Conservation (phyloP, 2,113 vertebrate genomes). For the Anolis carolinensis region DNA sequence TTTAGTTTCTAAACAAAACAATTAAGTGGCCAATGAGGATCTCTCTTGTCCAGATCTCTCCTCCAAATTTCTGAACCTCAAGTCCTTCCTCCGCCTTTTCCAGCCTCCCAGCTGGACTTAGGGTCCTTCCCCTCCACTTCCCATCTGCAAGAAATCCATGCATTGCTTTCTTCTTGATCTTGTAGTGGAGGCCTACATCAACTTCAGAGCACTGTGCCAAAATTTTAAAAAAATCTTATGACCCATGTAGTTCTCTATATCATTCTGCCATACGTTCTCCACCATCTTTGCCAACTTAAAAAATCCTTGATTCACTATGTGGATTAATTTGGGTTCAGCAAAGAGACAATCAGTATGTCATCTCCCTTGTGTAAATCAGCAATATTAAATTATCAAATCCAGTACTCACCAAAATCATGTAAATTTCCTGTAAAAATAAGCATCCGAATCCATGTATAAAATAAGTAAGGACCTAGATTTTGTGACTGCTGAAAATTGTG, state of each 20-base stretch:
- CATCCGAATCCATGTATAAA: not conserved
- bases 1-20: conserved; percentile 28
- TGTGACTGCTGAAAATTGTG: not conserved
- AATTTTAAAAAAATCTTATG: not conserved
- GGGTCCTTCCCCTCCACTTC: no score
- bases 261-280: not conserved
- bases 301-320: not conserved
- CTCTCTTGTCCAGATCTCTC: no score
- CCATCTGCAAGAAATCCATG: not conserved
- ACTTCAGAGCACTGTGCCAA: not conserved
- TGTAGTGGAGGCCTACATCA: not conserved
- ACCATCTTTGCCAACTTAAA: not conserved
- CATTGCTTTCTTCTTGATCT: not conserved
- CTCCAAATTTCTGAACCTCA: no score
- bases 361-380: not conserved
- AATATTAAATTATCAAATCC: not conserved
- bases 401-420: not conserved
- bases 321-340: not conserved
- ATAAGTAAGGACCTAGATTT: not conserved
- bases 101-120: no score
- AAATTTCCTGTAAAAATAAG: not conserved
- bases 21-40: not conserved
- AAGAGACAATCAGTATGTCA: not conserved
- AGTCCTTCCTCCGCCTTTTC: no score
- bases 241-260: not conserved